A percentile compares a stretch with the other conserved stretches of the same genome.
Evolutionary conservation across 1,140 invertebrate species (phyloP).

Genomic region (Cydia amplana): DNA sequence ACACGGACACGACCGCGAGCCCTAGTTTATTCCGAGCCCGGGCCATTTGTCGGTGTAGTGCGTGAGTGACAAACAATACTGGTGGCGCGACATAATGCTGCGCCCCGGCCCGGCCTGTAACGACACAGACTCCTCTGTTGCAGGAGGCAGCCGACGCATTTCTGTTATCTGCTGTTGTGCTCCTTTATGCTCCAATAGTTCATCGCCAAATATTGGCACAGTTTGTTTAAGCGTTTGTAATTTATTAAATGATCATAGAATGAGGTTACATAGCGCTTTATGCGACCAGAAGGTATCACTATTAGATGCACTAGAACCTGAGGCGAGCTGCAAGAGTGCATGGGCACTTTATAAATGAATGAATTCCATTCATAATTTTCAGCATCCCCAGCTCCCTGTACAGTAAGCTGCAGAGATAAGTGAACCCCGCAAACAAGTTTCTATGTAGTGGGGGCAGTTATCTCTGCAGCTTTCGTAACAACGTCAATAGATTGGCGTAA

Average conservation of each 20-base stretch:
- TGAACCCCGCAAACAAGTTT: no score
- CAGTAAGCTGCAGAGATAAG: no score
- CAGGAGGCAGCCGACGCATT: constrained; percentile 47
- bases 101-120: constrained; percentile 47
- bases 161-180: constrained; percentile 53
- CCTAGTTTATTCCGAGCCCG: constrained; percentile 60
- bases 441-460: no score
- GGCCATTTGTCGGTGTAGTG: constrained; percentile 71
- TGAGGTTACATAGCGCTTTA: no score
- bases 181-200: constrained; percentile 23
- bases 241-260: no score
- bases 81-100: constrained; percentile 63
- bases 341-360: no score
- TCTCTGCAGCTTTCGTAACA: not conserved
- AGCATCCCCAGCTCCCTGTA: no score
- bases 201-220: not conserved
- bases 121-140: constrained; percentile 54
- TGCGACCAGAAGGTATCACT: no score
- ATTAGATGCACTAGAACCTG: not conserved
- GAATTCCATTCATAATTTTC: no score
- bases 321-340: no score
- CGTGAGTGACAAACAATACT: constrained; percentile 75
- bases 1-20: no score
- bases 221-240: not conserved
- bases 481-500: not conserved